These are phyloP conservation scores for Anolis sagrei DNA, from an alignment of 2,113 vertebrate species.

Conservation along the genomic window DNA sequence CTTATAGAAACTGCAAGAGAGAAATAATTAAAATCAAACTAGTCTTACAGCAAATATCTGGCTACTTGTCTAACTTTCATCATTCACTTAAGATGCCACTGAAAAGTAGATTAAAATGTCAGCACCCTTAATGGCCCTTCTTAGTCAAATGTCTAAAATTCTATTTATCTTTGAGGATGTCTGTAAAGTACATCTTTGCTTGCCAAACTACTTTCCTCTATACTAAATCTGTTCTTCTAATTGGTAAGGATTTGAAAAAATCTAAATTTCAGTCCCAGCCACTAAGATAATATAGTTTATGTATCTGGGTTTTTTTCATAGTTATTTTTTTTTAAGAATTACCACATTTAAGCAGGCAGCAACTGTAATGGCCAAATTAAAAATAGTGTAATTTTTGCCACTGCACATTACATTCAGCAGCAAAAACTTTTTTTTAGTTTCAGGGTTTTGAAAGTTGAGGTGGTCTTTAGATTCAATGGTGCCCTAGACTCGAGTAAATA, in stretches of 20 bases:
- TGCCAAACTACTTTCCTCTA: background rate
- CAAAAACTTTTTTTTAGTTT: no score
- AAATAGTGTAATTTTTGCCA: no score
- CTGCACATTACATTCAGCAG: no score
- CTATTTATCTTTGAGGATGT: background rate
- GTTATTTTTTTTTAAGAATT: no score
- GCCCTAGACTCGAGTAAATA: no score
- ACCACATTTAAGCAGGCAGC: no score
- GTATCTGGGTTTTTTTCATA: background rate
- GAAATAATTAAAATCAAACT: slow-evolving; percentile 7
- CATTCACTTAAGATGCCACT: fast-evolving
- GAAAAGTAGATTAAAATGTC: background rate
- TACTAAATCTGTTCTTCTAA: background rate
- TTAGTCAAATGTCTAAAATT: background rate
- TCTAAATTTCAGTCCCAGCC: no score
- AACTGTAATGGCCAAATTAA: no score
- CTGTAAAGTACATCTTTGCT: background rate
- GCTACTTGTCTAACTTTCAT: background rate
- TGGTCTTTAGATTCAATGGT: no score
- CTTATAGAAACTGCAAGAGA: background rate
- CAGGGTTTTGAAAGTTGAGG: no score
- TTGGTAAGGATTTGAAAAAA: background rate
- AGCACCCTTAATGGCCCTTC: fast-evolving
- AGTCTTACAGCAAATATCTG: background rate
- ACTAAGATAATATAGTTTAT: background rate